These are phyloP conservation scores for Heterocephalus glaber DNA, from an alignment of 2,113 vertebrate species.

Conservation along the genomic window DNA sequence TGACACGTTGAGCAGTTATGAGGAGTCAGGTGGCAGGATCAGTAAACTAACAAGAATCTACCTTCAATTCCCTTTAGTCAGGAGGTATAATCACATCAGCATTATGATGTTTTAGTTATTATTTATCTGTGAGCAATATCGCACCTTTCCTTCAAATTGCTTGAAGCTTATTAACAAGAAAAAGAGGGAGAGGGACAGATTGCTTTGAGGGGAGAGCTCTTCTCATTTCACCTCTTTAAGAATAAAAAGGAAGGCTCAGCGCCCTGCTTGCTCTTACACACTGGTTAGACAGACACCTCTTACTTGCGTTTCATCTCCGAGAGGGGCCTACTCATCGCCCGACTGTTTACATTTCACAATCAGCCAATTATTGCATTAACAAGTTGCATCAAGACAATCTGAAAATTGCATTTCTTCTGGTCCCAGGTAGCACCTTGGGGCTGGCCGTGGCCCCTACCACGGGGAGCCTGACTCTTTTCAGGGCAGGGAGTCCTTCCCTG, in stretches of 20 bases:
- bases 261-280: background rate
- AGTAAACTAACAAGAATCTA: constrained; percentile 53
- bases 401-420: constrained; percentile 48
- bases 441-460: background rate
- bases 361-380: constrained; percentile 57
- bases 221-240: constrained; percentile 57
- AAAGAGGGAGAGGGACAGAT: background rate
- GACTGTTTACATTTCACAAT: constrained; percentile 17
- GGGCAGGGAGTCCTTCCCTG: too few relatives aligned
- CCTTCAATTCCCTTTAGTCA: constrained; percentile 68
- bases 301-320: constrained; percentile 36
- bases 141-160: constrained; percentile 70
- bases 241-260: constrained; percentile 50
- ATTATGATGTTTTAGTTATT: constrained; percentile 60
- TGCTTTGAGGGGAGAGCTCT: background rate
- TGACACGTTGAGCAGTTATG: constrained; percentile 42
- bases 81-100: constrained; percentile 67
- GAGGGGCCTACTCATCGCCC: constrained; percentile 36
- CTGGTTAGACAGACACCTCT: background rate
- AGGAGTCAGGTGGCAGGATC: constrained; percentile 29
- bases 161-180: constrained; percentile 47
- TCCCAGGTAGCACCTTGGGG: background rate
- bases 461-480: background rate
- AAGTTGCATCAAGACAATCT: constrained; percentile 41
- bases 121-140: constrained; percentile 75